A percentile compares a stretch with the other conserved stretches of the same genome.
These are phyloP conservation scores for Peribatodes rhomboidaria DNA, from an alignment of 2,888 invertebrate species.

Conservation along the genomic window DNA sequence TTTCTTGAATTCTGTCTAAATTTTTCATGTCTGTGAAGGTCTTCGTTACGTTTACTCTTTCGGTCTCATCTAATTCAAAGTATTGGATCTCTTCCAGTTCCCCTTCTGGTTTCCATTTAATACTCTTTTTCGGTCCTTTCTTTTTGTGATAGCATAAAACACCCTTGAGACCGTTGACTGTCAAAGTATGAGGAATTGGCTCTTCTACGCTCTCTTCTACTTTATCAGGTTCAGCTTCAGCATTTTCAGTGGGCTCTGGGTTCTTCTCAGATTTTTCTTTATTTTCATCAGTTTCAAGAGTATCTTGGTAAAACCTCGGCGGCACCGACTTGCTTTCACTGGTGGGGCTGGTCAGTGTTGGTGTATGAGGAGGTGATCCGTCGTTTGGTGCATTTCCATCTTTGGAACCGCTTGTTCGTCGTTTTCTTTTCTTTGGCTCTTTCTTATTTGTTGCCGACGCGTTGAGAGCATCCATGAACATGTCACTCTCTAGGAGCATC, in stretches of 20 bases:
- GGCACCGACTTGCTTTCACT: slow-evolving; percentile 85
- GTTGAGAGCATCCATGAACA: slow-evolving; percentile 96
- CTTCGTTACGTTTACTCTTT: slow-evolving; percentile 97
- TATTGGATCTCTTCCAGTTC: slow-evolving; percentile 93
- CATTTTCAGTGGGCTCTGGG: slow-evolving; percentile 60
- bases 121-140: slow-evolving; percentile 92
- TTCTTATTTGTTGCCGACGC: slow-evolving; percentile 92
- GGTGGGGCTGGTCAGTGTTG: slow-evolving; percentile 80
- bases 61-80: slow-evolving; percentile 98
- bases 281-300: slow-evolving; percentile 90
- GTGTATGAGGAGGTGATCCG: slow-evolving; percentile 85
- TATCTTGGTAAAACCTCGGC: slow-evolving; percentile 96
- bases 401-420: slow-evolving; percentile 90
- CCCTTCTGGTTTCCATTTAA: slow-evolving; percentile 93
- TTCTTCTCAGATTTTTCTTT: slow-evolving; percentile 77
- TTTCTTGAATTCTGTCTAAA: slow-evolving; percentile 94
- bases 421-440: slow-evolving; percentile 92
- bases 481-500: slow-evolving; percentile 94
- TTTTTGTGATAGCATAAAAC: slow-evolving; percentile 91
- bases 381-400: slow-evolving; percentile 85
- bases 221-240: slow-evolving; percentile 59
- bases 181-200: slow-evolving; percentile 75
- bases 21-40: slow-evolving; percentile 96
- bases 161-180: slow-evolving; percentile 89
- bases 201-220: slow-evolving; percentile 72